A percentile compares a stretch with the other conserved stretches of the same genome.
Conservation (phyloP, 2,113 vertebrate genomes). For the Scortum barcoo region DNA sequence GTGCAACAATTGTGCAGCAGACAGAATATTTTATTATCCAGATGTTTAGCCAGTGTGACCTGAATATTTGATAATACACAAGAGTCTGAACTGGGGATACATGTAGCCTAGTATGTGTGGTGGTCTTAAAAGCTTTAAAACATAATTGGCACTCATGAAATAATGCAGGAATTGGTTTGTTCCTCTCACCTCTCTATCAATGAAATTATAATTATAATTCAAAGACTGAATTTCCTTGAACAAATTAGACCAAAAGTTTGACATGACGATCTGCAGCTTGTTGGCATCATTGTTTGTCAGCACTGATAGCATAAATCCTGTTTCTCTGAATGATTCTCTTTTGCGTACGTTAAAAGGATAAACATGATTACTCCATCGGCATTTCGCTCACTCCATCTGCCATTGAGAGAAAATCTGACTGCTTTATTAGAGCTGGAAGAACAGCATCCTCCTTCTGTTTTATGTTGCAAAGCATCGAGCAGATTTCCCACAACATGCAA, state of each 20-base stretch:
- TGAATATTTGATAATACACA: no score
- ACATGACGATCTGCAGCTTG: neutral
- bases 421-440: conserved; percentile 40
- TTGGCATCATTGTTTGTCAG: neutral
- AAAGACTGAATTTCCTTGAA: neutral
- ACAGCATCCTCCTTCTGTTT: conserved; percentile 25
- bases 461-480: conserved; percentile 6
- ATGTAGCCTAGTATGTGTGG: no score
- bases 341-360: neutral
- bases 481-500: conserved; percentile 11
- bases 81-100: no score
- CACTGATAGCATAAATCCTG: conserved; percentile 24
- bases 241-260: neutral
- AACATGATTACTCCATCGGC: neutral
- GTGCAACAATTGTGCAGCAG: no score
- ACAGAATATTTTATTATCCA: no score
- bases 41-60: no score
- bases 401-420: conserved; percentile 14
- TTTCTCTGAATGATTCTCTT: neutral
- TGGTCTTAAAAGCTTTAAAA: no score
- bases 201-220: neutral
- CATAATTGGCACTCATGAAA: no score
- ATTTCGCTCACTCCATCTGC: conserved; percentile 13
- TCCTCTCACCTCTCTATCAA: no score
- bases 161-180: no score